Conservation (phyloP, 2,888 invertebrate genomes). For the Tetranychus piercei region DNA sequence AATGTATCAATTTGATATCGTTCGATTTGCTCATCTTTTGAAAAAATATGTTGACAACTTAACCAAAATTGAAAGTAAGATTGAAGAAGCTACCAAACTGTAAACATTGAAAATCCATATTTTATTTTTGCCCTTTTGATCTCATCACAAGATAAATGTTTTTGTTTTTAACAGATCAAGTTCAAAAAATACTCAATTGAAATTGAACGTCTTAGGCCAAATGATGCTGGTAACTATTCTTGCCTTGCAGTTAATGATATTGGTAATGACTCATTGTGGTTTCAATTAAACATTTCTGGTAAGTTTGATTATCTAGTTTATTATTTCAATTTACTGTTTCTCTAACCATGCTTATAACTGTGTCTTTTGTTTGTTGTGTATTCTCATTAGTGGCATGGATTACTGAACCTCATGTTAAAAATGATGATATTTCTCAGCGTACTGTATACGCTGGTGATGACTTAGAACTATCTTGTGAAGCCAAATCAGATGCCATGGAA, state of each 20-base stretch:
- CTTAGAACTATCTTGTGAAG: not conserved
- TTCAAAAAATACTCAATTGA: not conserved
- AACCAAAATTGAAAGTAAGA: too few relatives aligned
- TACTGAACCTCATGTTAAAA: not conserved
- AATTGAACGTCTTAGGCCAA: not conserved
- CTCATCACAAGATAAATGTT: not conserved
- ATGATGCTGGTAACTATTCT: conserved; percentile 1
- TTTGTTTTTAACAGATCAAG: not conserved
- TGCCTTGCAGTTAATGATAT: not conserved
- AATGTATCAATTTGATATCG: too few relatives aligned
- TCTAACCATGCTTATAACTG: not conserved
- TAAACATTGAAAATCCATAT: too few relatives aligned
- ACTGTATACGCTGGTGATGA: not conserved
- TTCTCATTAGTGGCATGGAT: not conserved
- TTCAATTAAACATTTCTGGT: not conserved
- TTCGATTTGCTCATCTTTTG: too few relatives aligned
- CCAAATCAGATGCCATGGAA: not conserved
- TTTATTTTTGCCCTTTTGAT: too few relatives aligned
- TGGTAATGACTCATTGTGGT: not conserved
- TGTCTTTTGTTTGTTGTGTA: too few relatives aligned
- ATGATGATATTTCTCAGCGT: not conserved
- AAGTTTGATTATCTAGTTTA: not conserved
- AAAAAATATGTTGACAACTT: too few relatives aligned
- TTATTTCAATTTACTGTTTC: not conserved
- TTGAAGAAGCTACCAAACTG: too few relatives aligned